A percentile compares a stretch with the other conserved stretches of the same genome.
These are phyloP conservation scores for Anorthoa munda DNA, from an alignment of 2,888 invertebrate genomes.

Conservation along the genomic window DNA sequence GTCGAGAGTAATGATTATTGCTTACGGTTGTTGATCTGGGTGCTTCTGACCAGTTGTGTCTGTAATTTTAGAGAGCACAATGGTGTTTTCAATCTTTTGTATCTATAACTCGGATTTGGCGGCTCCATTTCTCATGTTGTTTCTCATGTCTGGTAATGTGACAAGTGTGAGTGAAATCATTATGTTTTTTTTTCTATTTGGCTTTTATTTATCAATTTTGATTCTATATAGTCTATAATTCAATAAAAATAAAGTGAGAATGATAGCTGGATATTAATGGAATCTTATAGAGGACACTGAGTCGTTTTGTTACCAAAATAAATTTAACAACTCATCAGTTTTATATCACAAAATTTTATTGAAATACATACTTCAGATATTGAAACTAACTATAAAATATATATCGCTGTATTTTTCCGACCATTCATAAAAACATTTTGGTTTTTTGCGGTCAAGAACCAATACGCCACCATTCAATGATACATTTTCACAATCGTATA, in stretches of 20 bases:
- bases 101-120: slow-evolving; percentile 41
- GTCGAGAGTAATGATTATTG: slow-evolving; percentile 88
- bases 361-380: neutral
- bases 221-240: neutral
- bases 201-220: neutral
- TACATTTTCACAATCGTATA: slow-evolving; percentile 29
- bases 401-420: neutral
- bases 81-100: slow-evolving; percentile 55
- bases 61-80: slow-evolving; percentile 76
- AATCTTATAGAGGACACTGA: neutral
- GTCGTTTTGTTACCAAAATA: neutral
- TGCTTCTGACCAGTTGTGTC: slow-evolving; percentile 79
- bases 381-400: neutral
- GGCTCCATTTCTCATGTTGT: too few species aligned
- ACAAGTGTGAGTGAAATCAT: slow-evolving; percentile 37
- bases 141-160: slow-evolving; percentile 41
- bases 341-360: neutral
- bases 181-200: neutral
- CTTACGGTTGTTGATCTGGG: slow-evolving; percentile 85
- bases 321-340: too few species aligned
- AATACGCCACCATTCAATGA: slow-evolving; percentile 22
- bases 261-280: neutral
- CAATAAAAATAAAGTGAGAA: neutral
- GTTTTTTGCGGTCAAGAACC: slow-evolving; percentile 13
- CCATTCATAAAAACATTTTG: neutral